Percentiles rank a stretch among this genome's conserved stretches.
Evolutionary conservation across 1,140 invertebrate genomes (phyloP).

Genomic region (Sinonovacula constricta): DNA sequence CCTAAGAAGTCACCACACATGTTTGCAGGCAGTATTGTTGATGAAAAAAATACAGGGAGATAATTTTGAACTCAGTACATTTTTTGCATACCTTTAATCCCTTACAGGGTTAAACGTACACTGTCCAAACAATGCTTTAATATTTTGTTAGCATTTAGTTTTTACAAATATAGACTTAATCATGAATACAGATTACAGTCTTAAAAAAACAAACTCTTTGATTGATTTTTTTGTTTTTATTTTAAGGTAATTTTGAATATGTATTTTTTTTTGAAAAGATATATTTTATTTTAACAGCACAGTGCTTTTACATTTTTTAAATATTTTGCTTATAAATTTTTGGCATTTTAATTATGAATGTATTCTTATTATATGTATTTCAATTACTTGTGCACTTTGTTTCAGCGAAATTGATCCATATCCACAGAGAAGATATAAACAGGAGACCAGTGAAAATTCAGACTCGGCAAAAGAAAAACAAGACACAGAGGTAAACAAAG

Average conservation of each 20-base stretch:
- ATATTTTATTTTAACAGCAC: not conserved
- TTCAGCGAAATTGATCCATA: not conserved
- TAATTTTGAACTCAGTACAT: no score
- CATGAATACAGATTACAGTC: no score
- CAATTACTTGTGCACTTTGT: not conserved
- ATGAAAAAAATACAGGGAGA: no score
- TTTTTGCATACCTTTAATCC: no score
- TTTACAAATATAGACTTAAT: no score
- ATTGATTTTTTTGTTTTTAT: not conserved
- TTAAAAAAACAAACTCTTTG: no score
- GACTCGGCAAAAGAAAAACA: slow-evolving; percentile 38
- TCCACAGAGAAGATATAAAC: not conserved
- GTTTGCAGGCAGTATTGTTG: no score
- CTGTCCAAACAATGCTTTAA: no score
- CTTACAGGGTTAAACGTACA: no score
- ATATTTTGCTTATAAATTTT: not conserved
- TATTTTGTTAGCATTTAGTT: no score
- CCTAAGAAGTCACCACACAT: no score
- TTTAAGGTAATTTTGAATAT: not conserved
- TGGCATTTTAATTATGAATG: not conserved
- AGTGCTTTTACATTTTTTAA: not conserved
- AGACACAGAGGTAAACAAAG: slow-evolving; percentile 41
- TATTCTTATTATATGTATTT: not conserved
- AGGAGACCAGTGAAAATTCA: not conserved
- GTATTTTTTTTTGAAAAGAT: not conserved